phyloP scores from a whole-genome alignment of 2,888 invertebrate genomes.

The Mesorhabditis belari region DNA sequence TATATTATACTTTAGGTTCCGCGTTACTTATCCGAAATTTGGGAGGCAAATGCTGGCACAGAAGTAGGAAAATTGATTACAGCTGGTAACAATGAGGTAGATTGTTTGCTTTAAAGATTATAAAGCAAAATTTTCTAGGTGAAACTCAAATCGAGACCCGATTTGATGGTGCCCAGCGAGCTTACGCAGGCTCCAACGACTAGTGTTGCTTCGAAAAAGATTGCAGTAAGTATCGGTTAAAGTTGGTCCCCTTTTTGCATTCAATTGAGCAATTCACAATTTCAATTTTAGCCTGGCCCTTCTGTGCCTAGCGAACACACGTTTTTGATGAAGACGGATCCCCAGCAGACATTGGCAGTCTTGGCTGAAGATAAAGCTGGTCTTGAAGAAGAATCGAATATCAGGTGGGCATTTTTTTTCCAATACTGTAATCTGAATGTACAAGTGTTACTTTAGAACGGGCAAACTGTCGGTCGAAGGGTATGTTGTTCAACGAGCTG shows the following conservation, averaged over 20 bases:
- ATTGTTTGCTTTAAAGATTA: conserved; percentile 1
- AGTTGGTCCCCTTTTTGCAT: too few species aligned
- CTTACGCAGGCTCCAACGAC: neutral
- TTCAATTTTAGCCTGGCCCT: neutral
- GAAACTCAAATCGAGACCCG: neutral
- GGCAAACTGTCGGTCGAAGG: conserved; percentile 45
- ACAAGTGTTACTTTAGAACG: too few species aligned
- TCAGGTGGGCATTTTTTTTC: conserved; percentile 8
- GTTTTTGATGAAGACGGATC: conserved; percentile 3
- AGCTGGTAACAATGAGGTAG: conserved; percentile 2
- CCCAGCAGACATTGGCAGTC: conserved; percentile 42
- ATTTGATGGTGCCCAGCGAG: neutral
- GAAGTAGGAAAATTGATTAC: conserved; percentile 8
- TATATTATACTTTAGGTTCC: conserved; percentile 2
- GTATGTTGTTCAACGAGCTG: conserved; percentile 45
- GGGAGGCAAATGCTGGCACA: conserved; percentile 10
- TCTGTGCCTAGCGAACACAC: conserved; percentile 7
- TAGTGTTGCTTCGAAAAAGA: neutral
- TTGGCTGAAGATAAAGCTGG: conserved; percentile 43
- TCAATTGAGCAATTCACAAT: neutral
- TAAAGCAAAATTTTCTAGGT: conserved; percentile 1
- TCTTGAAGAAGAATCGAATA: conserved; percentile 28
- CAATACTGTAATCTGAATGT: too few species aligned
- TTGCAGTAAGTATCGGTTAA: too few species aligned
- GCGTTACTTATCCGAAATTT: conserved; percentile 10